These are phyloP conservation scores for Anguilla japonica DNA, from an alignment of 2,113 vertebrate genomes.

Conservation along the genomic window DNA sequence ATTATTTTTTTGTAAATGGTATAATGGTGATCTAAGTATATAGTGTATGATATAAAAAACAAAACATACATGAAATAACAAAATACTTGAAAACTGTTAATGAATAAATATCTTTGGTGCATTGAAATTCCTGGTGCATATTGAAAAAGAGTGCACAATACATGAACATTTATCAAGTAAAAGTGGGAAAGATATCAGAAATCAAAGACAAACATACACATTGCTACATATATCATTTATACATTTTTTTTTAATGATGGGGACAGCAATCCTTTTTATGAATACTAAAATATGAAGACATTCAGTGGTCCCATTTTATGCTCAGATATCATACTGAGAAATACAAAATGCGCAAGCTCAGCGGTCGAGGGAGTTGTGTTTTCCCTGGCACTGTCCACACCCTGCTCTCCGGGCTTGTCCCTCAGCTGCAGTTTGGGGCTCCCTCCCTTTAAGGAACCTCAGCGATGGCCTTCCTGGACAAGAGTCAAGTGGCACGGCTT, in stretches of 20 bases:
- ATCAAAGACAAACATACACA: conserved; percentile 37
- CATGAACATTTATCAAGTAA: conserved; percentile 18
- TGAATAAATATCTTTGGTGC: conserved; percentile 63
- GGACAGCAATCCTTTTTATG: neutral
- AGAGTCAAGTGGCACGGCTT: conserved; percentile 76
- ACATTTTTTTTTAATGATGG: neutral
- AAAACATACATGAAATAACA: conserved; percentile 4
- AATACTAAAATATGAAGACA: conserved; percentile 13
- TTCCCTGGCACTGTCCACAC: neutral
- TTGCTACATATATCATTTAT: conserved; percentile 34
- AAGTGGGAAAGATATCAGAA: conserved; percentile 32
- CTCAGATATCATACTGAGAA: neutral
- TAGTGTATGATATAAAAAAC: conserved; percentile 2
- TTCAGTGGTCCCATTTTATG: conserved; percentile 11
- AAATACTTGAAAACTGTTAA: neutral
- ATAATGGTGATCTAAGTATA: neutral
- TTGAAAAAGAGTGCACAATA: conserved; percentile 61
- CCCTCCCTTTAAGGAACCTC: neutral
- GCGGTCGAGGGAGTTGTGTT: neutral
- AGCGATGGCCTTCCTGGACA: conserved; percentile 55
- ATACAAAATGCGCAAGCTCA: neutral
- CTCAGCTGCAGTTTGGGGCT: neutral
- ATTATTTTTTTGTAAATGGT: conserved; percentile 21
- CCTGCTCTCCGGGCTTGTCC: neutral
- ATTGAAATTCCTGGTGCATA: conserved; percentile 43